Conservation (phyloP, 2,888 invertebrate genomes). For the Salticus scenicus region DNA sequence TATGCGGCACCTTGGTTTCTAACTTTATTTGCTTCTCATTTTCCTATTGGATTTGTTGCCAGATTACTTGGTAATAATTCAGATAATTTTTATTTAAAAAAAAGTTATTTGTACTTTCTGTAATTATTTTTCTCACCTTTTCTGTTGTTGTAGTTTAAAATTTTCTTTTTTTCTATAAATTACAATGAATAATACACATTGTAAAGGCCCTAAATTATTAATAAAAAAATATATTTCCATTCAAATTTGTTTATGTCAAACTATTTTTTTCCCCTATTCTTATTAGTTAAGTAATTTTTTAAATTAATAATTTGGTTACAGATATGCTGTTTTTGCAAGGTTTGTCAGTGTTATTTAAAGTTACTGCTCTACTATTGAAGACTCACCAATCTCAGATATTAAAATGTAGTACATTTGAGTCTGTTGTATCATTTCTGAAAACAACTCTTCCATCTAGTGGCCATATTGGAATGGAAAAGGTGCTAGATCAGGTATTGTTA, state of each 20-base stretch:
- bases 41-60: conserved; percentile 95
- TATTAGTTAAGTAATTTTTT: no score
- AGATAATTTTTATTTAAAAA: conserved; percentile 66
- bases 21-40: conserved; percentile 96
- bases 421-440: conserved; percentile 94
- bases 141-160: no score
- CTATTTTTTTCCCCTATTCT: no score
- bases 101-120: no score
- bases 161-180: no score
- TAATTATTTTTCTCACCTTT: no score
- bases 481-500: conserved; percentile 85
- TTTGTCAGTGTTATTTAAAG: conserved; percentile 90
- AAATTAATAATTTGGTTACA: no score
- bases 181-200: no score
- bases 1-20: conserved; percentile 98
- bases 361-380: conserved; percentile 88
- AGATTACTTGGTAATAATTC: conserved; percentile 93
- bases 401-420: conserved; percentile 91
- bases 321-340: conserved; percentile 91
- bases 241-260: no score
- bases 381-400: conserved; percentile 90
- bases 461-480: conserved; percentile 81
- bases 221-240: no score
- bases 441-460: conserved; percentile 79
- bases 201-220: no score